Conservation (phyloP, 2,888 invertebrate species). For the Lagria hirta region DNA sequence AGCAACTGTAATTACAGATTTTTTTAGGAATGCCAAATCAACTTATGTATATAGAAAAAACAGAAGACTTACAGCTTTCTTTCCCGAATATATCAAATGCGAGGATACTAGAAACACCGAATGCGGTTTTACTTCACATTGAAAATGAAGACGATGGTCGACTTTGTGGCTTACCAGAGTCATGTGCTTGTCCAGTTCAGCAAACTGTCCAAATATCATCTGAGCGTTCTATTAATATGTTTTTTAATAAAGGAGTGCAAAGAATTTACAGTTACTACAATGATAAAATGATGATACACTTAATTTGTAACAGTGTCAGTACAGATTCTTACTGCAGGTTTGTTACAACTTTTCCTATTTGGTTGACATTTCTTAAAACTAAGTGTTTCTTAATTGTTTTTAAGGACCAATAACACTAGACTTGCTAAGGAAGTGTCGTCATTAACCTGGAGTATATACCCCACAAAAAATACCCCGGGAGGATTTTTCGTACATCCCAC, state of each 20-base stretch:
- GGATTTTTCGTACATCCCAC: conserved; percentile 32
- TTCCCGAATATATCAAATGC: conserved; percentile 40
- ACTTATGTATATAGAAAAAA: conserved; percentile 48
- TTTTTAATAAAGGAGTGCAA: conserved; percentile 42
- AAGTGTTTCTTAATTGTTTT: conserved; percentile 10
- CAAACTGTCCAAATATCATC: conserved; percentile 45
- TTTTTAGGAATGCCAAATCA: conserved; percentile 43
- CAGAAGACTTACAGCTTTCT: conserved; percentile 41
- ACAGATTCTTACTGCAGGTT: conserved; percentile 41
- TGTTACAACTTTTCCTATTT: conserved; percentile 1
- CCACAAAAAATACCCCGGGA: conserved; percentile 29
- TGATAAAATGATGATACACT: conserved; percentile 40
- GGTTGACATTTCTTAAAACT: not conserved
- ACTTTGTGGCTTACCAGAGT: conserved; percentile 41
- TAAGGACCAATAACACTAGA: conserved; percentile 32
- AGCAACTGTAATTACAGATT: conserved; percentile 1
- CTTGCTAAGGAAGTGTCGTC: conserved; percentile 39
- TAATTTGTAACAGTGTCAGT: conserved; percentile 46
- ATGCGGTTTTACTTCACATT: conserved; percentile 41
- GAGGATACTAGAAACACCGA: conserved; percentile 34
- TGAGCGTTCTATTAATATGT: conserved; percentile 37
- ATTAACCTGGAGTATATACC: conserved; percentile 40
- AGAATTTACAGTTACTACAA: conserved; percentile 46
- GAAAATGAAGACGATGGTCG: conserved; percentile 39
- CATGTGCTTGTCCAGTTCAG: conserved; percentile 46